Percentiles rank a stretch among this genome's conserved stretches.
Conservation (phyloP, 2,797 vertebrate genomes). For the Spheniscus humboldti region DNA sequence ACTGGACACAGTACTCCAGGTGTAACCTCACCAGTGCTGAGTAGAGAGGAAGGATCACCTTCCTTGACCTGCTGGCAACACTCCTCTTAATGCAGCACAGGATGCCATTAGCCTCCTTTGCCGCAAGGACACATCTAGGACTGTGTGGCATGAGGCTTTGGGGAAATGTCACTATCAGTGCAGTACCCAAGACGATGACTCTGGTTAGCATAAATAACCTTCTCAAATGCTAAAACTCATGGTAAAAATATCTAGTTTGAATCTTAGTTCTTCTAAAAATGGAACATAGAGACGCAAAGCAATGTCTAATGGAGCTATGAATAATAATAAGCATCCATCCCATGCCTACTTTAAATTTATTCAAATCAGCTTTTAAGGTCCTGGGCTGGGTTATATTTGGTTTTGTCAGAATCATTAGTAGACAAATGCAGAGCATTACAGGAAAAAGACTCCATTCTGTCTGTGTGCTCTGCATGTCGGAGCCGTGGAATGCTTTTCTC, state of each 20-base stretch:
- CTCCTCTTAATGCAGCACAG: neutral
- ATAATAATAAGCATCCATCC: slow-evolving; percentile 40
- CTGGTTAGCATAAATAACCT: neutral
- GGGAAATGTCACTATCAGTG: neutral
- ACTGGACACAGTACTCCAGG: neutral
- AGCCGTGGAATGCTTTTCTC: slow-evolving; percentile 12
- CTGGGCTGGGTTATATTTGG: slow-evolving; percentile 49
- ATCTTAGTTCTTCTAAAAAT: slow-evolving; percentile 26
- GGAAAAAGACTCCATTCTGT: slow-evolving; percentile 29
- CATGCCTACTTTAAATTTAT: slow-evolving; percentile 41
- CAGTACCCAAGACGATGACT: neutral
- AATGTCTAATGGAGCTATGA: slow-evolving; percentile 11
- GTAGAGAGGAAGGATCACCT: neutral
- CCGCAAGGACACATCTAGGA: neutral
- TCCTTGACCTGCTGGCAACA: neutral
- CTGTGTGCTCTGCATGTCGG: slow-evolving; percentile 25
- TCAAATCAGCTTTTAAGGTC: slow-evolving; percentile 54
- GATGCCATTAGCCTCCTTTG: neutral
- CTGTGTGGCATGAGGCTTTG: neutral
- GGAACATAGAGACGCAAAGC: neutral
- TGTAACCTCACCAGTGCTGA: neutral
- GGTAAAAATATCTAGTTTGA: slow-evolving; percentile 7
- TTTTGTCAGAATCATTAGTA: slow-evolving; percentile 65
- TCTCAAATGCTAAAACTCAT: neutral
- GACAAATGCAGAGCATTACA: slow-evolving; percentile 61